Evolutionary conservation across 2,888 invertebrate species (phyloP), one percentile per base, ranked within the genome.

Genomic region (Synergus japonicus): DNA sequence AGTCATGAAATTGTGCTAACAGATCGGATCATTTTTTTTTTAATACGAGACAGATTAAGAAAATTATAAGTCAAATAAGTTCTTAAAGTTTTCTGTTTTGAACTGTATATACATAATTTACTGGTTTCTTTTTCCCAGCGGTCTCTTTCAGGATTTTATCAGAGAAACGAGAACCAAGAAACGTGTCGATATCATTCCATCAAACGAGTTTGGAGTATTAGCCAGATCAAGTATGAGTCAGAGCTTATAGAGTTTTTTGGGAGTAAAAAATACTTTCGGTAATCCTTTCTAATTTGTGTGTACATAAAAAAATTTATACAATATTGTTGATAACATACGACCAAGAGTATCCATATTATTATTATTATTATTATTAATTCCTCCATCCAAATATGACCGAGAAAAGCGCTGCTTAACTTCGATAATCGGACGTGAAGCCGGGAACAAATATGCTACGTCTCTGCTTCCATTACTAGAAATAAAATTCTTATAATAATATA

Each of bases 1-100:
- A 80, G 76, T 79, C 79, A 80, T 77, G 80, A 80, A 84, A 85
- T 85, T 81, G 81, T 83, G 81, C 80, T 79, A 80, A 77, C 78
- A 81, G 81, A 84, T n/a, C 9, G 5, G 44, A 44, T 67, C n/a
- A 18, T 37, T 65, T 22, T 43, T 66, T 18, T 67, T 12, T 60
- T 60, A 60, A 4, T 4, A 44, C 18, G 8, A 66, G 44, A 66
- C 37, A 37, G 29, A 37, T 37, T 44, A 7, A 44, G 10, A 44
- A 44, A 44, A 44, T 44, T 44, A 10, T 8, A 44, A 44, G 10
- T 9, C 44, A 44, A 44, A 44, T 44, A 8, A 44, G 10, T 44
- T 44, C 37, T 44, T 0, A 54, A 5, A 54, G n/a, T 13, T n/a
- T 54, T 12, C 37, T 37, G 12, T 54, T 54, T 12, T 5, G 15